Evolutionary conservation across 2,113 vertebrate genomes (phyloP).

Genomic region (Edolisoma coerulescens): DNA sequence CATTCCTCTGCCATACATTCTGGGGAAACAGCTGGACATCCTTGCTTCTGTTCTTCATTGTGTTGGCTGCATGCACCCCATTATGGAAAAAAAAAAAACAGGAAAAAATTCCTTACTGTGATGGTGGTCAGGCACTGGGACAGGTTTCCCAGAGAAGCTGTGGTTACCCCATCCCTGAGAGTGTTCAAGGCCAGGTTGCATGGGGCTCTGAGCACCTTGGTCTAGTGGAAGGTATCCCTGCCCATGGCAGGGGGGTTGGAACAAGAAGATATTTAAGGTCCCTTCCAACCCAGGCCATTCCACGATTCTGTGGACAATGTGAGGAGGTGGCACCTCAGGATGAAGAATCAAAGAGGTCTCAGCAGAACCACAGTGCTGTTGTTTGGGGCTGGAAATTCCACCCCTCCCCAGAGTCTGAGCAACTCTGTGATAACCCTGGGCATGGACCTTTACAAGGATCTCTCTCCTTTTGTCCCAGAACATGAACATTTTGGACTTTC

Average conservation of each 20-base stretch:
- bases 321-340: neutral
- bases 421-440: neutral
- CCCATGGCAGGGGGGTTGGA: no score
- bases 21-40: neutral
- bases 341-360: neutral
- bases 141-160: neutral
- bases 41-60: neutral
- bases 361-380: fast-evolving
- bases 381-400: neutral
- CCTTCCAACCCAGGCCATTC: neutral
- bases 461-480: neutral
- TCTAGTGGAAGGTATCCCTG: neutral
- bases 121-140: neutral
- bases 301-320: neutral
- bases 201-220: neutral
- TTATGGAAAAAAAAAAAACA: neutral
- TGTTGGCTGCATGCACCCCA: neutral
- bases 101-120: neutral
- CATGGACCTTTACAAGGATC: neutral
- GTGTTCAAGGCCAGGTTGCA: neutral
- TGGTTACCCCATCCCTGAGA: neutral
- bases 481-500: neutral
- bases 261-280: neutral
- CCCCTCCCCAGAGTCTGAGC: neutral
- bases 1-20: neutral